A percentile compares a stretch with the other conserved stretches of the same genome.
Conservation (phyloP, 1,140 invertebrate genomes). For the Lethrus apterus region DNA sequence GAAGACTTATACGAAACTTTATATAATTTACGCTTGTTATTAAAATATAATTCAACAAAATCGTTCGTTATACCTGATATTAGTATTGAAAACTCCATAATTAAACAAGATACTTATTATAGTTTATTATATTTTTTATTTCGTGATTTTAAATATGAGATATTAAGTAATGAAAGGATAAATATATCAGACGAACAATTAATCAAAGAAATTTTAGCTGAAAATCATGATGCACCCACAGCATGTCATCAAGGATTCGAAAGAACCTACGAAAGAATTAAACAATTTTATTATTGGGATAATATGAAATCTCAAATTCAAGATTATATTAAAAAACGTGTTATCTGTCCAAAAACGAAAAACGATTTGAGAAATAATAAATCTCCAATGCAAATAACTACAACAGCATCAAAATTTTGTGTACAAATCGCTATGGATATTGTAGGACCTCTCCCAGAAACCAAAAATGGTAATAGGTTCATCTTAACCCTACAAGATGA, state of each 20-base stretch:
- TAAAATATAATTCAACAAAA: too few relatives aligned
- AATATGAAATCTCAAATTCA: background rate
- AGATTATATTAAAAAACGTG: slow-evolving; percentile 5
- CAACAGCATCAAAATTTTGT: too few relatives aligned
- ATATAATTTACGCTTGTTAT: too few relatives aligned
- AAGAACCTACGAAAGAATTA: slow-evolving; percentile 11
- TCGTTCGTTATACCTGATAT: background rate
- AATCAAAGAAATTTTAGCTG: slow-evolving; percentile 7
- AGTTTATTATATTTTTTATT: slow-evolving; percentile 9
- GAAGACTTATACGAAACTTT: too few relatives aligned
- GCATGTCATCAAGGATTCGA: too few relatives aligned
- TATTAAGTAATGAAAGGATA: slow-evolving; percentile 6
- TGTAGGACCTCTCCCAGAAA: slow-evolving; percentile 31
- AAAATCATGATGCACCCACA: slow-evolving; percentile 6
- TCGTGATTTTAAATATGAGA: background rate
- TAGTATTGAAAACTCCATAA: background rate
- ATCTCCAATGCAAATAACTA: too few relatives aligned
- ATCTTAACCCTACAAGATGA: slow-evolving; percentile 38
- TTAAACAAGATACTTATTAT: slow-evolving; percentile 7
- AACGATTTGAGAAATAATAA: slow-evolving; percentile 30
- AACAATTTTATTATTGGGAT: slow-evolving; percentile 7
- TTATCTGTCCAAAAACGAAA: background rate
- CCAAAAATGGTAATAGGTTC: slow-evolving; percentile 24
- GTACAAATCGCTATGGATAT: slow-evolving; percentile 30
- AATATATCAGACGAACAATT: background rate